Evolutionary conservation across 2,113 vertebrate species (phyloP), one percentile per base, ranked within the genome.

Genomic region (Diglossa brunneiventris): DNA sequence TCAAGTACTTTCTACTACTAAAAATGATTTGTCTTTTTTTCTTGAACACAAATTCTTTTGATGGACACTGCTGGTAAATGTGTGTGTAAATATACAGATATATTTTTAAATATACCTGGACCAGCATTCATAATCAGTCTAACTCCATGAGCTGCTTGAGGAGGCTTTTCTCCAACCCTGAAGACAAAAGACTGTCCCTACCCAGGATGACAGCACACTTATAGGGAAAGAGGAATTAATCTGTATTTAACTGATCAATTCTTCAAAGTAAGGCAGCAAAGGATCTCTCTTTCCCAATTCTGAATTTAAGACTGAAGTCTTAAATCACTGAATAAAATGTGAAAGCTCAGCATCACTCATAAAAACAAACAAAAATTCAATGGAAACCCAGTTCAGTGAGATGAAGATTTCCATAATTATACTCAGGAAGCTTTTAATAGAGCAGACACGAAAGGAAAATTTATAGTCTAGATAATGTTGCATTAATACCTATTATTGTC

Each of bases 401-500:
- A 73, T 41, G 16, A 37, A 92, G 66, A 84, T 70, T 83, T 86
- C 67, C 42, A 47, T 53, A 83, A 93, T 81, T 94, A 76, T 6
- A 91, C 8, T 24, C 70, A 46, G 46, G 89, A 95, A 87, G 70
- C 46, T 93, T 90, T 91, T 68, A 84, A 95, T n/a, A 89, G 52
- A 87, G 26, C 52, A 92, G 73, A 78, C 56, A 63, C 47, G 52
- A 94, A 96, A 94, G 46, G 67, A 74, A 63, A 92, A 90, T 58
- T 58, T 58, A 80, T 18, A 87, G 64, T 24, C 31, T 37, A 89
- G 67, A 91, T 61, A 93, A 84, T 68, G 33, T 56, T 74, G 56
- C 39, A 92, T 55, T 77, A 93, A 75, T 98, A 99, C 99, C 99
- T 99, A 94, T 98, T 96, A 41, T 92, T 98, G 89, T 98, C 96